Evolutionary conservation across 2,888 invertebrate genomes (phyloP), one percentile per base, ranked within the genome.

Genomic region (Acrobasis repandana): DNA sequence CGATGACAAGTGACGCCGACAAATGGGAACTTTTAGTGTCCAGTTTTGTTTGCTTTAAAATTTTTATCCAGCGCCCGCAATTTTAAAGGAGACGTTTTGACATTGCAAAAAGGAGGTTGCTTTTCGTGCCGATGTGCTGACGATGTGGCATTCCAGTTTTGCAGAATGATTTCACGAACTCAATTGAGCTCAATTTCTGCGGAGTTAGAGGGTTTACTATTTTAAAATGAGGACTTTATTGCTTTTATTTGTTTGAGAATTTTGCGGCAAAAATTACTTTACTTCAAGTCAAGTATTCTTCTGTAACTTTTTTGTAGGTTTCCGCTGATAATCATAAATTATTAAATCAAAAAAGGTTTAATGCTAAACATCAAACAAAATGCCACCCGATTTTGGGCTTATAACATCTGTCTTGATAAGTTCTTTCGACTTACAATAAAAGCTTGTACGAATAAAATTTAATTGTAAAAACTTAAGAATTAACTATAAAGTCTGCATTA

Each of bases 1-100:
- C 72, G 71, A 64, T 74, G 79, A 76, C 79, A 73, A 66, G 63
- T 73, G 78, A 76, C 75, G 72, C 67, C 62, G 63, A 63, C 66
- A 66, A 67, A 65, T 61, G 69, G 69, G 67, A 58, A 67, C 51
- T 51, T 58, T 50, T 51, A 59, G 59, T 59, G 68, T 63, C 57
- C 72, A 69, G 70, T 69, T 76, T 78, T 74, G 77, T 77, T 77
- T 74, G 66, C 62, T 65, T 60, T 60, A 46, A 50, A 43, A 43
- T n/a, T 59, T 59, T 59, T 43, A 51, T 43, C 50, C 43, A 28
- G 8, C 46, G 48, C 28, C 18, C 33, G 34, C 16, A 43, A 59
- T 50, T 59, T 59, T 51, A 20, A 8, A 48, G 6, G 9, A 47
- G 57, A 57, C 57, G 48, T 48, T 34, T 34, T 33, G 48, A 47